Conservation (phyloP, 2,797 vertebrate genomes). For the Sparus aurata region DNA sequence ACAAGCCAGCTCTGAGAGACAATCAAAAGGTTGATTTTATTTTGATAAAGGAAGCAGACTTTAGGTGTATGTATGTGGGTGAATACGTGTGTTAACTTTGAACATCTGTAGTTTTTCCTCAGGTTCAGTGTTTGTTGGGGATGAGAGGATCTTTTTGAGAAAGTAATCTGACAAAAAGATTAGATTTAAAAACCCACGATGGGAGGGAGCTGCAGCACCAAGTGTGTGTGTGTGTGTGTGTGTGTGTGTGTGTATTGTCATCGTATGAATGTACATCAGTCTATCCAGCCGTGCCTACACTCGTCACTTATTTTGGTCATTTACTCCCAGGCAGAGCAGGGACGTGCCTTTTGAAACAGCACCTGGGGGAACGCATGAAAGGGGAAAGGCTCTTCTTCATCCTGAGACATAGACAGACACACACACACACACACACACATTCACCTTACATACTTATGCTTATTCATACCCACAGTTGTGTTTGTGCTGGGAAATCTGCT, state of each 20-base stretch:
- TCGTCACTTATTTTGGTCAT: slow-evolving; percentile 71
- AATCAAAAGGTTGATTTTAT: slow-evolving; percentile 63
- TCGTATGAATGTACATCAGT: slow-evolving; percentile 73
- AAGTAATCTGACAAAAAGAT: slow-evolving; percentile 19
- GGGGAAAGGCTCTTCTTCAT: slow-evolving; percentile 58
- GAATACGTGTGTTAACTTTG: slow-evolving; percentile 5
- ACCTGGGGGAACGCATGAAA: slow-evolving; percentile 66
- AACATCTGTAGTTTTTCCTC: slow-evolving; percentile 67
- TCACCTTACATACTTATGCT: slow-evolving; percentile 9
- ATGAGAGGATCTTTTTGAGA: slow-evolving; percentile 22
- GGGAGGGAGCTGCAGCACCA: slow-evolving; percentile 29
- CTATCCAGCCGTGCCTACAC: slow-evolving; percentile 76
- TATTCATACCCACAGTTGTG: slow-evolving; percentile 30
- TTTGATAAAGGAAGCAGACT: slow-evolving; percentile 56
- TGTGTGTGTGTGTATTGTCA: slow-evolving; percentile 22
- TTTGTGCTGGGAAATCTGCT: slow-evolving; percentile 1
- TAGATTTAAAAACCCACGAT: slow-evolving; percentile 7
- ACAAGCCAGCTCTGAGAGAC: slow-evolving; percentile 68
- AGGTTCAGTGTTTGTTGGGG: slow-evolving; percentile 61
- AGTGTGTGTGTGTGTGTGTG: background rate
- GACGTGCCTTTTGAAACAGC: slow-evolving; percentile 80
- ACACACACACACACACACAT: slow-evolving; percentile 5
- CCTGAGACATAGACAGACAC: slow-evolving; percentile 49
- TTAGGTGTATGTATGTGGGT: slow-evolving; percentile 17
- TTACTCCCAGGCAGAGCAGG: slow-evolving; percentile 71